Percentiles rank a stretch among this genome's conserved stretches.
These are phyloP conservation scores for Kryptolebias marmoratus DNA, from an alignment of 2,113 vertebrate species.

Conservation along the genomic window DNA sequence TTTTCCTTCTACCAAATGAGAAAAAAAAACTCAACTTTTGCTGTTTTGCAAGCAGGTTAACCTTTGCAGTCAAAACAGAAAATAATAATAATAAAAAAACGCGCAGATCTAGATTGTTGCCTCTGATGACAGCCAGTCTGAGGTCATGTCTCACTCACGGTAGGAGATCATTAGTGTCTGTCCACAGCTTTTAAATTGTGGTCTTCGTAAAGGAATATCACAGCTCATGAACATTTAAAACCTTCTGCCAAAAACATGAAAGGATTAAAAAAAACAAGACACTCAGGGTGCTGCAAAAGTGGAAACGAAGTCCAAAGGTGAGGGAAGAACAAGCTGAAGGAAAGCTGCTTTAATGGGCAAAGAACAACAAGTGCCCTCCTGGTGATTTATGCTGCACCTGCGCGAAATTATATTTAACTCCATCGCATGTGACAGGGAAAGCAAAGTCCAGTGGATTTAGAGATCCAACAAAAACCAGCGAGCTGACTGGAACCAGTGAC, in stretches of 20 bases:
- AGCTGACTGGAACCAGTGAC: slow-evolving; percentile 16
- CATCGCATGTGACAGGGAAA: not conserved
- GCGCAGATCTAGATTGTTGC: not conserved
- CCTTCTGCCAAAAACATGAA: not conserved
- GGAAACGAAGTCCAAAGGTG: slow-evolving; percentile 70
- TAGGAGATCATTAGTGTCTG: slow-evolving; percentile 1
- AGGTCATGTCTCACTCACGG: slow-evolving; percentile 45
- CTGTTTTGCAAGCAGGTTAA: not conserved
- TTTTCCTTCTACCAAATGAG: not conserved
- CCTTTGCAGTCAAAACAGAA: not conserved
- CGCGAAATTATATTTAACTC: slow-evolving; percentile 51
- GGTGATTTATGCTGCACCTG: slow-evolving; percentile 67
- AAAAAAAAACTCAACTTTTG: not conserved
- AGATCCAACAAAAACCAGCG: slow-evolving; percentile 7
- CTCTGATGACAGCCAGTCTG: slow-evolving; percentile 26
- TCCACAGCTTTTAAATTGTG: too few relatives aligned
- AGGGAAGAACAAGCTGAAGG: slow-evolving; percentile 47
- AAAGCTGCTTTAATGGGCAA: slow-evolving; percentile 31
- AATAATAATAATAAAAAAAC: not conserved
- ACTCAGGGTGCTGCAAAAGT: slow-evolving; percentile 35
- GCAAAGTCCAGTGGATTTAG: not conserved
- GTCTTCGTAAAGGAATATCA: too few relatives aligned
- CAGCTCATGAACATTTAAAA: slow-evolving; percentile 8
- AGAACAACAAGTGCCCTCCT: slow-evolving; percentile 60
- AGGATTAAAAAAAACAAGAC: slow-evolving; percentile 14